Evolutionary conservation across 2,113 vertebrate genomes (phyloP), one percentile per base, ranked within the genome.

Genomic region (Eptesicus fuscus): DNA sequence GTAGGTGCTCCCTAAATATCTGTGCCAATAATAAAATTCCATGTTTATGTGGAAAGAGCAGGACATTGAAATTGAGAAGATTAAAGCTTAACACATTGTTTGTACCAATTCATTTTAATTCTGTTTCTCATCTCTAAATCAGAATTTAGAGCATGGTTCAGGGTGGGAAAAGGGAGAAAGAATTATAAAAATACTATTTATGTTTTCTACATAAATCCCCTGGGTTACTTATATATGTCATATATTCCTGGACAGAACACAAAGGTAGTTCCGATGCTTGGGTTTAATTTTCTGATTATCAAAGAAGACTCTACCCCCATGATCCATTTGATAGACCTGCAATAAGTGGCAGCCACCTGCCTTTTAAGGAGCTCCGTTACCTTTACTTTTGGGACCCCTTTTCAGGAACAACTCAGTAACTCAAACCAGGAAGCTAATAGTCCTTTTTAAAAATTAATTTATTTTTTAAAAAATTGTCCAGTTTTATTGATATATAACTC

Each of bases 91-190:
- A 70, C 2, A 10, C 1, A 1, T 65, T 5, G 14, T 71, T 4
- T 80, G 8, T 47, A 82, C 9, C 17, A 61, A 25, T 30, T 88
- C 61, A 90, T 22, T 92, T 94, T 69, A 70, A 9, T 22, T 94
- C 20, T 79, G 14, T 69, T 78, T 13, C 30, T 94, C 16, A 32
- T 51, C 53, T 59, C 17, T 76, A 13, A 49, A 12, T 47, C 14
- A 37, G 10, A 47, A 17, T 2, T 78, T 37, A 78, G 4, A 71
- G 4, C 4, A 47, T 77, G 53, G 23, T 40, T 53, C 84, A 82
- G 23, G 17, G 11, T 90, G 28, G 85, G 2, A 82, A 83, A 83
- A 42, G 2, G 28, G 70, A 8, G 7, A 12, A 59, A 92, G 13
- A 2, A 9, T 77, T 85, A 73, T 32, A 6, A 70, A 80, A 78